phyloP scores from a whole-genome alignment of 2,888 invertebrate genomes.

The Hofmannophila pseudospretella region DNA sequence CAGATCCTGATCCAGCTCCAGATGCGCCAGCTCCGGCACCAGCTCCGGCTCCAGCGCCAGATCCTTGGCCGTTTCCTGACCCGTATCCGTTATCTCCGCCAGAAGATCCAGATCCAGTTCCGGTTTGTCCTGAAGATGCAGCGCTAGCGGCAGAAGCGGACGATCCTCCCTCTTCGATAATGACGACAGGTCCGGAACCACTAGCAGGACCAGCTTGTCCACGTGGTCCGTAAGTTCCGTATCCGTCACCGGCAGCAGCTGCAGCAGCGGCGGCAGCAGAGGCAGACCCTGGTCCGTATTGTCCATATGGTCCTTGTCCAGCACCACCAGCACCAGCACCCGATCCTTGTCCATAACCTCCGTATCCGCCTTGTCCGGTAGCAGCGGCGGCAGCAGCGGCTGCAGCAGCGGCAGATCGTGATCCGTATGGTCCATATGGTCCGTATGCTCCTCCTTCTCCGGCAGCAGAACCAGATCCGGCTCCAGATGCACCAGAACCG shows the following conservation, averaged over 20 bases:
- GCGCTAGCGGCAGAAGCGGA: slow-evolving; percentile 3
- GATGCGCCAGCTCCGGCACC: too few species aligned
- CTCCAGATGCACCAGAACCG: not conserved
- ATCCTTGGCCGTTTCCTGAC: too few species aligned
- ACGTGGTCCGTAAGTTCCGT: too few species aligned
- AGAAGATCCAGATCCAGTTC: too few species aligned
- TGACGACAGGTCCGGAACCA: slow-evolving; percentile 6
- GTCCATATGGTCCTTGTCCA: too few species aligned
- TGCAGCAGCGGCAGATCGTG: not conserved
- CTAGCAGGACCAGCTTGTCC: not conserved
- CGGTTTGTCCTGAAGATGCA: not conserved
- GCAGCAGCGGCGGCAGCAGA: too few species aligned
- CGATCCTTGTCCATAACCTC: slow-evolving; percentile 5
- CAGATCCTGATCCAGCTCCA: slow-evolving; percentile 8
- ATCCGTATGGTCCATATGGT: too few species aligned
- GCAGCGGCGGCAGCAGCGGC: slow-evolving; percentile 4
- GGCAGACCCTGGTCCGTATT: too few species aligned
- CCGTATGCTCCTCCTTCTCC: slow-evolving; percentile 1
- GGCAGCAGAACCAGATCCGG: slow-evolving; percentile 4
- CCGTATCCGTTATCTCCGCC: too few species aligned
- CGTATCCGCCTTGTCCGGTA: too few species aligned
- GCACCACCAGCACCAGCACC: not conserved
- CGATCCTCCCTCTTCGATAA: slow-evolving; percentile 2
- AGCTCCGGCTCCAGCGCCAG: too few species aligned
- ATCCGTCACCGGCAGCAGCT: too few species aligned